phyloP scores from a whole-genome alignment of 1,140 invertebrate species.

The Panulirus ornatus region DNA sequence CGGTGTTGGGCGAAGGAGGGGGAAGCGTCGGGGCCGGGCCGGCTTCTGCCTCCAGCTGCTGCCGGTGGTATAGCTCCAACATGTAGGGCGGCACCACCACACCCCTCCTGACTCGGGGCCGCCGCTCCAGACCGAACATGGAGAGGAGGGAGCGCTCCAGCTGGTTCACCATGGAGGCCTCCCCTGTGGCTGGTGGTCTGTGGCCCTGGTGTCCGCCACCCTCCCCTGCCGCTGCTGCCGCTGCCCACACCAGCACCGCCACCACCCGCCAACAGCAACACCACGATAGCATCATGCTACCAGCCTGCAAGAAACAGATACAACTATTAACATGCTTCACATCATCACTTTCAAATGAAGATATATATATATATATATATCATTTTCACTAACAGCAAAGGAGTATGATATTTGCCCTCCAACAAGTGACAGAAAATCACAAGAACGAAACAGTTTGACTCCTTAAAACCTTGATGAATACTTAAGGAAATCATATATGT shows the following conservation, averaged over 20 bases:
- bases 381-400: no score
- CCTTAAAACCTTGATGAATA: no score
- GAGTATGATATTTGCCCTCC: no score
- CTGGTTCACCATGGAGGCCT: constrained; percentile 13
- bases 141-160: constrained; percentile 49
- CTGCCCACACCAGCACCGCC: constrained; percentile 60
- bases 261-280: constrained; percentile 42
- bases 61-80: constrained; percentile 54
- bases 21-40: background rate
- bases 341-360: background rate
- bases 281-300: constrained; percentile 63
- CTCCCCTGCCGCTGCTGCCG: background rate
- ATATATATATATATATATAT: background rate
- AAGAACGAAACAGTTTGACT: no score
- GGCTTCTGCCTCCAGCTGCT: background rate
- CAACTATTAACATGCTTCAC: background rate
- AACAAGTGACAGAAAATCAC: no score
- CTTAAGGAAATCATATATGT: no score
- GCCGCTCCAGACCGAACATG: constrained; percentile 47
- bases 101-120: constrained; percentile 20
- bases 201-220: background rate
- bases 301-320: constrained; percentile 40
- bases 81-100: constrained; percentile 61
- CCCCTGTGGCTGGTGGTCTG: background rate
- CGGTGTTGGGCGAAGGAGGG: constrained; percentile 30